These are phyloP conservation scores for Bovichtus variegatus DNA, from an alignment of 2,797 vertebrate genomes.

Conservation along the genomic window DNA sequence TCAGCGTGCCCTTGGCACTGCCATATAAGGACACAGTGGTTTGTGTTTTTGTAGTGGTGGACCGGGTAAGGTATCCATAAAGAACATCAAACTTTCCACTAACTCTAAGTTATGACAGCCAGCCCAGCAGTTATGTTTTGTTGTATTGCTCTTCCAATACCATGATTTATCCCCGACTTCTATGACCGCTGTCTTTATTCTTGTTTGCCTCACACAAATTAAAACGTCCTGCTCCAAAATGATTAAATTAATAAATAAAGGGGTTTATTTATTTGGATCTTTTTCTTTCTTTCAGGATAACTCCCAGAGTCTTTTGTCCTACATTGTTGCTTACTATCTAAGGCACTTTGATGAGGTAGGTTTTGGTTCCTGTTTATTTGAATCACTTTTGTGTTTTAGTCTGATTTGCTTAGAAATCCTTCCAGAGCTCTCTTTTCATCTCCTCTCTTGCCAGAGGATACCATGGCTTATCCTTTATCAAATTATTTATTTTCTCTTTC, in stretches of 20 bases:
- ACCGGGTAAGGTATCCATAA: slow-evolving; percentile 76
- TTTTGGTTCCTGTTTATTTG: slow-evolving; percentile 86
- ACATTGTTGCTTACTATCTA: slow-evolving; percentile 96
- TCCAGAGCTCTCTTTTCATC: slow-evolving; percentile 84
- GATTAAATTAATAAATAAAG: slow-evolving; percentile 83
- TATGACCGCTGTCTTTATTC: slow-evolving; percentile 55
- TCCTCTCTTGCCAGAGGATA: slow-evolving; percentile 81
- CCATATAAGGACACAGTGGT: slow-evolving; percentile 75
- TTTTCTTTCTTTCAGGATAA: slow-evolving; percentile 90
- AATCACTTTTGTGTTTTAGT: slow-evolving; percentile 77
- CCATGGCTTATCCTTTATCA: slow-evolving; percentile 85
- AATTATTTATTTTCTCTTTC: slow-evolving; percentile 85
- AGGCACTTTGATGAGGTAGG: slow-evolving; percentile 98
- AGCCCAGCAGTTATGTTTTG: slow-evolving; percentile 68
- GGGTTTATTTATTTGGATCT: slow-evolving; percentile 80
- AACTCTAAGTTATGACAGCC: slow-evolving; percentile 73
- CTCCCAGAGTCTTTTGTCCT: slow-evolving; percentile 95
- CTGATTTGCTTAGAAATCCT: slow-evolving; percentile 85
- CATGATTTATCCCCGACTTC: slow-evolving; percentile 69
- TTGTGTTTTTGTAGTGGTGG: slow-evolving; percentile 73
- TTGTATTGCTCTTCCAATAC: slow-evolving; percentile 64
- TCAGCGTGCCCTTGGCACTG: slow-evolving; percentile 64
- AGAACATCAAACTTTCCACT: slow-evolving; percentile 79
- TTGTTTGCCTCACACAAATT: slow-evolving; percentile 68
- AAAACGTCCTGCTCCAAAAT: slow-evolving; percentile 75